Evolutionary conservation across 2,113 vertebrate species (phyloP).

Genomic region (Lophochroa leadbeateri): DNA sequence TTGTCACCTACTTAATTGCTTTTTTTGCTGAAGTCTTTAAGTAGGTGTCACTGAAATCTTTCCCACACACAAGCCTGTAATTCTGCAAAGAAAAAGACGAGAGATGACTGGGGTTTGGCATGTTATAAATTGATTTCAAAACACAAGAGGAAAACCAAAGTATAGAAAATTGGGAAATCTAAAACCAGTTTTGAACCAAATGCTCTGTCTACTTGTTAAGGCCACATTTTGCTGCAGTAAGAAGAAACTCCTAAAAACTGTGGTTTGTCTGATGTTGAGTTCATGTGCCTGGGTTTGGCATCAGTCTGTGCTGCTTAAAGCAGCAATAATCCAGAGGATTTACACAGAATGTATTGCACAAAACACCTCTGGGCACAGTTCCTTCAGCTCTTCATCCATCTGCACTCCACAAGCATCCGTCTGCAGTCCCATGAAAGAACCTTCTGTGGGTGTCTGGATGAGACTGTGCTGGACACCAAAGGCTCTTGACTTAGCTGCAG

Average conservation of each 20-base stretch:
- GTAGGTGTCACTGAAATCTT: slow-evolving; percentile 20
- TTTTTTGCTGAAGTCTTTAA: slow-evolving; percentile 17
- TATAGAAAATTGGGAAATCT: neutral
- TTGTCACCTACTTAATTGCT: slow-evolving; percentile 20
- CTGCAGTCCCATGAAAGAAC: neutral
- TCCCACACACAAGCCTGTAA: slow-evolving; percentile 13
- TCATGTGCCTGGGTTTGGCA: neutral
- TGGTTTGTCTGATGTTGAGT: neutral
- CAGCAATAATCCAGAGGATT: neutral
- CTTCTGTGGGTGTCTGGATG: neutral
- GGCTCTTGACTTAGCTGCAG: neutral
- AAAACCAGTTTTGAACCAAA: neutral
- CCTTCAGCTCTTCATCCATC: neutral
- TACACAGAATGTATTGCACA: neutral
- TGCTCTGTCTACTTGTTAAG: neutral
- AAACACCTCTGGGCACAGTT: neutral
- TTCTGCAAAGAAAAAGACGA: neutral
- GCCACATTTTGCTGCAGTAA: rapidly evolving
- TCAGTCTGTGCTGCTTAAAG: neutral
- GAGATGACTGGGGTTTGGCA: neutral
- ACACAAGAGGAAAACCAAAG: neutral
- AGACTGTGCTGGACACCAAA: rapidly evolving
- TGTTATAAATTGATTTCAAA: neutral
- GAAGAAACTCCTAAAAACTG: neutral
- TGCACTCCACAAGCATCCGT: too few relatives aligned